Percentiles rank a stretch among this genome's conserved stretches.
phyloP scores from a whole-genome alignment of 2,888 invertebrate species.

The Tupiocoris notatus region DNA sequence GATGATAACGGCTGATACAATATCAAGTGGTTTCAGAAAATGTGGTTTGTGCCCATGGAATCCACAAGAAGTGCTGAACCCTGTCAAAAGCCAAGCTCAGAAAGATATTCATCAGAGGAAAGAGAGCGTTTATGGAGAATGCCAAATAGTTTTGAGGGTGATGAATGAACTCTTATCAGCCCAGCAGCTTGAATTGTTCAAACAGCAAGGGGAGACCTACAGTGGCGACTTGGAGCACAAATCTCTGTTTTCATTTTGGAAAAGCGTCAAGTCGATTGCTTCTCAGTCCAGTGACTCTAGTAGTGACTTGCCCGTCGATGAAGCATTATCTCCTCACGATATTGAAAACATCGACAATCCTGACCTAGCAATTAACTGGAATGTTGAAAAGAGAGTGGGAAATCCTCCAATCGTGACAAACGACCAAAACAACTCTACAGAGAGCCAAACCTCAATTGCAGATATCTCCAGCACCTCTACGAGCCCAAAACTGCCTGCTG shows the following conservation, averaged over 20 bases:
- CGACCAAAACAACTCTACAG: not conserved
- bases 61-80: slow-evolving; percentile 10
- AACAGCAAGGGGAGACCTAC: slow-evolving; percentile 1
- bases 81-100: slow-evolving; percentile 5
- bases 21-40: slow-evolving; percentile 34
- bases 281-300: slow-evolving; percentile 3
- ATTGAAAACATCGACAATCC: not conserved
- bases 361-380: not conserved
- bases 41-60: slow-evolving; percentile 32
- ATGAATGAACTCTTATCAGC: not conserved
- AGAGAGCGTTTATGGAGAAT: not conserved
- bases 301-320: not conserved
- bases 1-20: not conserved
- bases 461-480: not conserved
- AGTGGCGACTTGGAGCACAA: not conserved
- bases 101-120: not conserved
- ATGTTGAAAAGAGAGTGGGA: not conserved
- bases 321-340: not conserved
- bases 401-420: not conserved
- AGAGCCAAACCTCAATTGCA: not conserved
- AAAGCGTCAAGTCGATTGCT: slow-evolving; percentile 21
- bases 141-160: not conserved
- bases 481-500: too few relatives aligned
- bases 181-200: not conserved
- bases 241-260: not conserved